Evolutionary conservation across 2,113 vertebrate species (phyloP).

Genomic region (Vidua chalybeata): DNA sequence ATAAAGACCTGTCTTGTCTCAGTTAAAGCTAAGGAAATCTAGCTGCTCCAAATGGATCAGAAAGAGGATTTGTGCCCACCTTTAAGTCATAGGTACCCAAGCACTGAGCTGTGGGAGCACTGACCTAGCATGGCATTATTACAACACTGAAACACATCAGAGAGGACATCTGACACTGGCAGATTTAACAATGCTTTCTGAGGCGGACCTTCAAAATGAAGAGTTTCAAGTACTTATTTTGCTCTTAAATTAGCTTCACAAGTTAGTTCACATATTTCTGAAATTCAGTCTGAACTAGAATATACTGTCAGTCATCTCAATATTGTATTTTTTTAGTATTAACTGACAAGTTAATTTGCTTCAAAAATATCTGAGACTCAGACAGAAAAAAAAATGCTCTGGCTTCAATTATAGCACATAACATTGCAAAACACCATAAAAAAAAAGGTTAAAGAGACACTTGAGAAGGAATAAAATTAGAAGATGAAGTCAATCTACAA

Average conservation of each 20-base stretch:
- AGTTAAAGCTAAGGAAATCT: neutral
- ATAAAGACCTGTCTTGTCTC: neutral
- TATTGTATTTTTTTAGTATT: neutral
- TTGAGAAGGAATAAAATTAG: neutral
- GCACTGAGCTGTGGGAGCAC: neutral
- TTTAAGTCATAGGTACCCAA: neutral
- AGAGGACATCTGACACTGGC: neutral
- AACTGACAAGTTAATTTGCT: neutral
- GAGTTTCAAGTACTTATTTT: neutral
- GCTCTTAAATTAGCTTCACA: neutral
- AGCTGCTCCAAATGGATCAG: neutral
- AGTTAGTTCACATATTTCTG: neutral
- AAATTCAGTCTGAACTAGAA: neutral
- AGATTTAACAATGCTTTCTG: neutral
- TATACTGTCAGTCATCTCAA: neutral
- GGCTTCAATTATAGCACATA: neutral
- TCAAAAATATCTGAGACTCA: neutral
- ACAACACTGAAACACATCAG: neutral
- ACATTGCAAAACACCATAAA: neutral
- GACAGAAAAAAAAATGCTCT: neutral
- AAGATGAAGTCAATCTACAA: neutral
- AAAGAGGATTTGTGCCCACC: neutral
- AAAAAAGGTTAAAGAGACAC: neutral
- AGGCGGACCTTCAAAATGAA: neutral
- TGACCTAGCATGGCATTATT: accelerated